Evolutionary conservation across 92 coral and sea anemone species (phyloP), one percentile per base, ranked within the genome.

Genomic region (Montipora capitata): DNA sequence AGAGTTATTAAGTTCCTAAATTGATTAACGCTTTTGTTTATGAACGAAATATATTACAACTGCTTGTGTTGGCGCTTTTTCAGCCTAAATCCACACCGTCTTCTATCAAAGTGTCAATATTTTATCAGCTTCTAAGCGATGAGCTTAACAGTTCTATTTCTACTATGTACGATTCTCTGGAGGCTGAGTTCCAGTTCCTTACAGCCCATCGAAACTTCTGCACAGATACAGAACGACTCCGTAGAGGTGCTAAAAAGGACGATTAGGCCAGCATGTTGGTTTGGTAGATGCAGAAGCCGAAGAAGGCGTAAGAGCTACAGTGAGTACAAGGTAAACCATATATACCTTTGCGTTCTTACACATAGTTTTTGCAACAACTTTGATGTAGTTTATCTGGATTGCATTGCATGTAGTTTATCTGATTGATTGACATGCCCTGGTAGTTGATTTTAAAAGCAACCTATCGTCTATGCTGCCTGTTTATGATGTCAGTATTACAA

Each of bases 111-210:
- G 52, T 27, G 67, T 52, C 67, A 68, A 81, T 18, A 51, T 13
- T 3, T 20, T 12, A 10, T 5, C 39, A 54, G 18, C n/a, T 80
- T 14, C 35, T 27, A 14, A 68, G 67, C 42, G 35, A 81, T 81
- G 85, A 74, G 67, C 52, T 72, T 83, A 11, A 59, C 79, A 3
- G 57, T 83, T 59, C 20, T 83, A 14, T 72, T 75, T 70, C 42
- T 83, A 35, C 87, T 83, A 42, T 83, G 87, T 7, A 40, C 6
- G 38, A 20, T 83, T 17, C 3, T 83, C 10, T 72, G 79, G 79
- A 83, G n/a, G 15, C 9, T 72, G 9, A 18, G 61, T 45, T 59
- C 44, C 20, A 56, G 78, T 3, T 68, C 68, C 4, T 49, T 68
- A 42, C 41, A 58, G 8, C 45, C 17, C 3, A 16, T 1, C 45